Base-by-base conservation (phyloP, 2,888 invertebrate genomes). In the Saturnia japonica region DNA sequence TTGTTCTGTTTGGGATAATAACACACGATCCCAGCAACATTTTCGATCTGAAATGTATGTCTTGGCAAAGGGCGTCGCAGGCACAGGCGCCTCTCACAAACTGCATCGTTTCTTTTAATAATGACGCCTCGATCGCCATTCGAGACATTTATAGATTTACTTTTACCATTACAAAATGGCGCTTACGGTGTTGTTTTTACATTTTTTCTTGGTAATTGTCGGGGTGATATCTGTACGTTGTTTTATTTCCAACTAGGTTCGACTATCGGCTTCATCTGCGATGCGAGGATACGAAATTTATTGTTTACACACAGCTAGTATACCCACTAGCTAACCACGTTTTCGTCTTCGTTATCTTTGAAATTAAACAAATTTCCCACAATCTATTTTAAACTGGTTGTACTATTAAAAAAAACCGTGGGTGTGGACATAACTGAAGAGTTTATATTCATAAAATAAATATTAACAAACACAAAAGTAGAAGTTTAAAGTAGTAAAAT, bases 81-180 rank as follows among this genome's bases (percentile, higher is more conserved):
- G 34, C 34, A 34, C n/a, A 34, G 34, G n/a, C n/a, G 16, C 16
- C 4, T 62, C 4, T 62, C 22, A 19, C 40, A n/a, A 34, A 64
- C 19, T 40, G 22, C 40, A 64, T 40, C 40, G n/a, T 40, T 64
- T 40, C n/a, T 68, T 47, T 68, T 28, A 34, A 40, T 67, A 71
- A 68, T 19, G 66, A 70, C 68, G 51, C 66, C 40, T 64, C 68
- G 60, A 22, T 14, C 42, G 57, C 28, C 14, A 25, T 60, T 28
- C 28, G 28, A 28, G 57, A 60, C 28, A 12, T 2, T 28, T 57
- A 22, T 60, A 54, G 57, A 28, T 60, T 12, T 28, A 60, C 57
- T 25, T 60, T 28, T 60, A 25, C 57, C 57, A 60, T 60, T 60
- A 60, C 28, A 60, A 60, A 60, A 60, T 60, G 28, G 57, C 57